Percentiles rank a stretch among this genome's conserved stretches.
phyloP scores from a whole-genome alignment of 2,797 vertebrate species.

The Anguilla pacifica region DNA sequence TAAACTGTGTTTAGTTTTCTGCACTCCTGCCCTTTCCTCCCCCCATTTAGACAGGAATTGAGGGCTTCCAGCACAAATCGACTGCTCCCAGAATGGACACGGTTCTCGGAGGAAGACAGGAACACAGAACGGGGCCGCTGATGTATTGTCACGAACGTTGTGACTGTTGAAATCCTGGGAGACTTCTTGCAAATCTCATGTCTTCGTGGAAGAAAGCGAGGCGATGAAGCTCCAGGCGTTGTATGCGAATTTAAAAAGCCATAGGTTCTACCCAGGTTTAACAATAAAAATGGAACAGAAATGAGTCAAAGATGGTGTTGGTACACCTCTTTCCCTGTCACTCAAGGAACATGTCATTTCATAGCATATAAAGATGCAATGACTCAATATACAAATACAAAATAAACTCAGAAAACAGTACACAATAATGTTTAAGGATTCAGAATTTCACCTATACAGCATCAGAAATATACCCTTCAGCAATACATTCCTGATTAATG shows the following conservation, averaged over 20 bases:
- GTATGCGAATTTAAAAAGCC: neutral
- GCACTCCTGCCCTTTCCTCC: conserved; percentile 37
- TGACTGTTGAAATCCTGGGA: conserved; percentile 19
- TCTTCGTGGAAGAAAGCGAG: neutral
- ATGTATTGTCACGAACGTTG: conserved; percentile 39
- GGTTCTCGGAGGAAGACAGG: conserved; percentile 30
- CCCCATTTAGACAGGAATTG: conserved; percentile 35
- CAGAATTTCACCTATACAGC: neutral
- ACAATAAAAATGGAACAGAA: neutral
- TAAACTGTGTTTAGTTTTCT: conserved; percentile 41
- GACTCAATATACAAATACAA: neutral
- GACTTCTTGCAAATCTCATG: conserved; percentile 17
- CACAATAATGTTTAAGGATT: neutral
- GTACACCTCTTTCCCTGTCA: neutral
- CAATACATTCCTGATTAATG: no score
- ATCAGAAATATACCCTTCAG: no score
- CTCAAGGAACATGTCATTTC: neutral
- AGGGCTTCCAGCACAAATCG: conserved; percentile 31
- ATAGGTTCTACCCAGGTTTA: conserved; percentile 6
- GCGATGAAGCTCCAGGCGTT: neutral
- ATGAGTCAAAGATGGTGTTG: neutral
- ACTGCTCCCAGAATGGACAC: conserved; percentile 37
- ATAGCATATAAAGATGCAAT: neutral
- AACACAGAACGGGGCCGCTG: conserved; percentile 15
- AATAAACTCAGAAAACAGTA: neutral